Percentiles rank a stretch among this genome's conserved stretches.
phyloP scores from a whole-genome alignment of 2,113 vertebrate genomes.

The Catagonus wagneri region DNA sequence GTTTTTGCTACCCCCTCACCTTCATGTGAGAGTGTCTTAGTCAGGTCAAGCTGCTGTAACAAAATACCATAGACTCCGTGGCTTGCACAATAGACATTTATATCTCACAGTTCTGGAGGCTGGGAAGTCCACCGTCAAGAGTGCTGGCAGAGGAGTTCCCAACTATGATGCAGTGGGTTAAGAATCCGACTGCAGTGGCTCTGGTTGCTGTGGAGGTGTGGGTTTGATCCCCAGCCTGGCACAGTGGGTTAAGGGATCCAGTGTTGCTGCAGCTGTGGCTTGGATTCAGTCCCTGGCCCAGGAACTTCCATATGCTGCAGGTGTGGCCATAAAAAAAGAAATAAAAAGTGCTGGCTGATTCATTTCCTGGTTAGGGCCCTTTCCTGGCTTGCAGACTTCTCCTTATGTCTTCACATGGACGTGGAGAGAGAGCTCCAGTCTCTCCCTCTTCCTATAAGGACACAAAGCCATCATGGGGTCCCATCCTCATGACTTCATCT shows the following conservation, averaged over 20 bases:
- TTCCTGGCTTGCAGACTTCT: neutral
- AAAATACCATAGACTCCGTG: neutral
- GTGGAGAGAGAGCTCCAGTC: neutral
- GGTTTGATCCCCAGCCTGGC: too few relatives aligned
- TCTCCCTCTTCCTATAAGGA: neutral
- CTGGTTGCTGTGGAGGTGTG: too few relatives aligned
- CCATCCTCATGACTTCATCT: neutral
- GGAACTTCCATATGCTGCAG: too few relatives aligned
- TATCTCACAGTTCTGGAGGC: neutral
- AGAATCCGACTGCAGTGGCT: too few relatives aligned
- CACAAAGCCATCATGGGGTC: neutral
- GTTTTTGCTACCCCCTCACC: neutral
- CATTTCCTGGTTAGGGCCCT: neutral
- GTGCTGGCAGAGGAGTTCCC: too few relatives aligned
- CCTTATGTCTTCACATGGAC: neutral
- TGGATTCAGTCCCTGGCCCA: too few relatives aligned
- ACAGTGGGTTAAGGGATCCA: too few relatives aligned
- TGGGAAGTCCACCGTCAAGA: neutral
- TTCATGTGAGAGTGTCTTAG: neutral
- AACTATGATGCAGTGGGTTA: too few relatives aligned
- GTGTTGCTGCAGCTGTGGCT: too few relatives aligned
- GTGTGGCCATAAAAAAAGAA: too few relatives aligned
- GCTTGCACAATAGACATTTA: neutral
- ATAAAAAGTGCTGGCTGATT: neutral
- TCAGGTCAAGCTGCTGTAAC: neutral